phyloP scores from a whole-genome alignment of 1,140 invertebrate species.

The Drosophila sechellia region DNA sequence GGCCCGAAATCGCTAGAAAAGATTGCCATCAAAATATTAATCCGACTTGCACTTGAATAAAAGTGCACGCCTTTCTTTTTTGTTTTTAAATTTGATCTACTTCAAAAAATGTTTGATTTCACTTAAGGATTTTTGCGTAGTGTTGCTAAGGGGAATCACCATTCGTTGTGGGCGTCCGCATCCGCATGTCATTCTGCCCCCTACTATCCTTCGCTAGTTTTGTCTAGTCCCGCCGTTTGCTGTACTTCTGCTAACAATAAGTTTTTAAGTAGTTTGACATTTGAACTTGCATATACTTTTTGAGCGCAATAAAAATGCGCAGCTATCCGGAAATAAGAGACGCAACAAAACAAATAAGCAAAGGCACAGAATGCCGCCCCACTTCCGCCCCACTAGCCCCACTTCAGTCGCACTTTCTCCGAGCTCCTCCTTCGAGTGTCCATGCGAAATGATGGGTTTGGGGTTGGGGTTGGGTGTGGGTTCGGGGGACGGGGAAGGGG shows the following conservation, averaged over 20 bases:
- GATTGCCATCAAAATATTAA: not conserved
- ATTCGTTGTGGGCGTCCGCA: not conserved
- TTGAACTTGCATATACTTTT: slow-evolving; percentile 79
- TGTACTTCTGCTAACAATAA: slow-evolving; percentile 80
- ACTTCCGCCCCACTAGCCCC: not conserved
- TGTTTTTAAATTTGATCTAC: too few relatives aligned
- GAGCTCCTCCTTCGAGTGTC: slow-evolving; percentile 3
- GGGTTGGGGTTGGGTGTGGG: not conserved
- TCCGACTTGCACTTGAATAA: too few relatives aligned
- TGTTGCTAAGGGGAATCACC: not conserved
- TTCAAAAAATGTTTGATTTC: not conserved
- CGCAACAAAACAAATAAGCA: slow-evolving; percentile 79
- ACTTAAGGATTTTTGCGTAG: not conserved
- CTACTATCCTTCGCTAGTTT: not conserved
- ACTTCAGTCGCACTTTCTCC: not conserved
- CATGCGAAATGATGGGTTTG: slow-evolving; percentile 1
- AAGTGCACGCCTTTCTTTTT: too few relatives aligned
- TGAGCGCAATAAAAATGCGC: slow-evolving; percentile 79
- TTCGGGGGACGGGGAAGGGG: slow-evolving; percentile 35
- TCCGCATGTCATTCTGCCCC: not conserved
- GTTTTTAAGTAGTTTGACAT: slow-evolving; percentile 83
- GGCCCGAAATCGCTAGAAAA: not conserved
- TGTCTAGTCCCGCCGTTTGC: slow-evolving; percentile 28
- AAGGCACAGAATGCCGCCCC: slow-evolving; percentile 37
- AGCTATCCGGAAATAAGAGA: slow-evolving; percentile 79